Evolutionary conservation across 2,888 invertebrate species (phyloP).

Genomic region (Drosophila rubida): DNA sequence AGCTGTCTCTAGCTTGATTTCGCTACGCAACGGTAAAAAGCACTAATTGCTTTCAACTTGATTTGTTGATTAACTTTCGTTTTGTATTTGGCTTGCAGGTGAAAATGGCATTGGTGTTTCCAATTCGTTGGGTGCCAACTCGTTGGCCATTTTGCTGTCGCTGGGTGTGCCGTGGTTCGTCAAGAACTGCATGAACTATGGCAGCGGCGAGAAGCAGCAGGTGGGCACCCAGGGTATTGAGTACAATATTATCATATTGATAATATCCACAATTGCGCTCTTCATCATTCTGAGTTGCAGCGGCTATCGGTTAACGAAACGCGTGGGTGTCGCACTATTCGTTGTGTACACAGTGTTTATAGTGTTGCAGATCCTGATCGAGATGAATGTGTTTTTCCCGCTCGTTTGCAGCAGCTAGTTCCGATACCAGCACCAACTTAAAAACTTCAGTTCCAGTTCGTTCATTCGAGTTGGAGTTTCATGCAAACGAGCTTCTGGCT

Average conservation of each 20-base stretch:
- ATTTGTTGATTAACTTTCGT: not conserved
- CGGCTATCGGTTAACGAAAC: conserved; percentile 89
- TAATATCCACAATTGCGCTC: conserved; percentile 90
- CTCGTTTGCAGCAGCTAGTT: conserved; percentile 66
- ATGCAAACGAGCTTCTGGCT: conserved; percentile 52
- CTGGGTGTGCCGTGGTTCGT: conserved; percentile 94
- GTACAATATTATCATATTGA: conserved; percentile 92
- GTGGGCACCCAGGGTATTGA: conserved; percentile 93
- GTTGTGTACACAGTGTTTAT: conserved; percentile 90
- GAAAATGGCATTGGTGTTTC: conserved; percentile 94
- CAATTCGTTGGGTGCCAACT: conserved; percentile 94
- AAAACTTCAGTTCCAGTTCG: conserved; percentile 11
- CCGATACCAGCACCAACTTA: not conserved
- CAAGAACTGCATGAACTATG: conserved; percentile 87
- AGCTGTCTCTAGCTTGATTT: conserved; percentile 92
- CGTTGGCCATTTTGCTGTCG: conserved; percentile 92
- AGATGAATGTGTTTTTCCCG: conserved; percentile 89
- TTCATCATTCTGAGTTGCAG: conserved; percentile 89
- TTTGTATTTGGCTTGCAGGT: conserved; percentile 85
- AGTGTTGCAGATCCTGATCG: conserved; percentile 91
- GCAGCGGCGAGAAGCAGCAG: conserved; percentile 85
- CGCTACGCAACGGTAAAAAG: conserved; percentile 91
- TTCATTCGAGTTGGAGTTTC: conserved; percentile 19
- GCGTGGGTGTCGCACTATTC: conserved; percentile 89
- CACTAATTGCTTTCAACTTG: not conserved